Evolutionary conservation across 2,113 vertebrate genomes (phyloP), one percentile per base, ranked within the genome.

Genomic region (human): DNA sequence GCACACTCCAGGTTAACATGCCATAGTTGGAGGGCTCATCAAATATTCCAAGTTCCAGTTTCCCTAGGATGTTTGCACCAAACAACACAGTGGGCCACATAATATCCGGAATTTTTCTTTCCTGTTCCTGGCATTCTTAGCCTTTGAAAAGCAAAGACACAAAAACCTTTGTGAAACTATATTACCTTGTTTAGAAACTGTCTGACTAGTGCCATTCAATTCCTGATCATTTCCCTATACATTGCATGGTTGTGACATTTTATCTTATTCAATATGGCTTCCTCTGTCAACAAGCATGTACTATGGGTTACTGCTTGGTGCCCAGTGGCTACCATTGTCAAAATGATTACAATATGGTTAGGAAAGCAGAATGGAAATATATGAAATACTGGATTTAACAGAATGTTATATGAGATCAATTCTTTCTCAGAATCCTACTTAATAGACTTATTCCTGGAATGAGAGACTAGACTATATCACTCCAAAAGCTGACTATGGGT

Each of bases 41-140:
- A 64, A 91, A 61, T 61, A 94, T 82, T 95, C 18, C 48, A 93
- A 80, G 76, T 94, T 96, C 73, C 17, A 61, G 40, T 94, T 94
- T 81, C 30, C 88, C 38, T 59, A 45, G 88, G 64, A 68, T 78
- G 23, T 96, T 92, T 93, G 40, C 38, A 93, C 40, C 83, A 97
- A 96, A 96, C 80, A 89, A 86, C 89, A 92, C 25, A 82, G 22
- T 16, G 23, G 40, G 94, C 79, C 55, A 81, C 66, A 90, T 38
- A 89, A 73, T 55, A 97, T 59, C 79, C 81, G 32, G 35, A 86
- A n/a, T 18, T 88, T 85, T 79, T 95, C 76, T 91, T 92, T 55
- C 72, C 61, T 78, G 22, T 85, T 2, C 11, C n/a, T 66, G n/a
- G 6, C 10, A 72, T 64, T 82, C 35, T 35, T 57, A 76, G n/a